Percentiles rank a stretch among this genome's conserved stretches.
Evolutionary conservation across 1,140 invertebrate species (phyloP).

Genomic region (Venturia canescens): DNA sequence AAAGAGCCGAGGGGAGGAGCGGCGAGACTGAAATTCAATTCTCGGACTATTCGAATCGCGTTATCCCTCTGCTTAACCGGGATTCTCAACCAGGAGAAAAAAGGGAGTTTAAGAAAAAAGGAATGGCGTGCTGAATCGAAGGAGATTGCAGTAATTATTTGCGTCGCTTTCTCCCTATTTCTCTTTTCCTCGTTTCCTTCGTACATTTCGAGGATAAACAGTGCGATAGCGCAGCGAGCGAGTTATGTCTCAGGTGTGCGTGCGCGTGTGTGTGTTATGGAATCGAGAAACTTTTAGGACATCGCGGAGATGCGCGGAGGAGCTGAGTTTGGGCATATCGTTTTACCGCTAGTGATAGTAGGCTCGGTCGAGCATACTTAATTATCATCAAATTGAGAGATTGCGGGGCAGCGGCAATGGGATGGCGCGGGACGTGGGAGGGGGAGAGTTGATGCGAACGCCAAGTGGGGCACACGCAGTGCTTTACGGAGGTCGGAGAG

Average conservation of each 20-base stretch:
- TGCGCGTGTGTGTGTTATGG: too few relatives aligned
- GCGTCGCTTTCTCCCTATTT: neutral
- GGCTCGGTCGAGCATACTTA: conserved; percentile 2
- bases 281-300: neutral
- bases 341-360: neutral
- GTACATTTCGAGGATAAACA: neutral
- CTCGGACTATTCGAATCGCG: too few relatives aligned
- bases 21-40: too few relatives aligned
- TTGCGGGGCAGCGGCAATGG: neutral
- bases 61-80: too few relatives aligned
- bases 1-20: too few relatives aligned
- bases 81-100: too few relatives aligned
- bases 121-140: neutral
- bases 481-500: neutral
- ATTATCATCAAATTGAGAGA: conserved; percentile 4
- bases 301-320: neutral
- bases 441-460: neutral
- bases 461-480: neutral
- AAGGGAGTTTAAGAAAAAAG: neutral
- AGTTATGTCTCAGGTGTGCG: neutral
- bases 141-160: neutral
- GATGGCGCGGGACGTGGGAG: neutral
- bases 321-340: neutral
- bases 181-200: neutral
- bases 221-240: neutral